A percentile compares a stretch with the other conserved stretches of the same genome.
Conservation (phyloP, 2,113 vertebrate genomes). For the Oplegnathus fasciatus region DNA sequence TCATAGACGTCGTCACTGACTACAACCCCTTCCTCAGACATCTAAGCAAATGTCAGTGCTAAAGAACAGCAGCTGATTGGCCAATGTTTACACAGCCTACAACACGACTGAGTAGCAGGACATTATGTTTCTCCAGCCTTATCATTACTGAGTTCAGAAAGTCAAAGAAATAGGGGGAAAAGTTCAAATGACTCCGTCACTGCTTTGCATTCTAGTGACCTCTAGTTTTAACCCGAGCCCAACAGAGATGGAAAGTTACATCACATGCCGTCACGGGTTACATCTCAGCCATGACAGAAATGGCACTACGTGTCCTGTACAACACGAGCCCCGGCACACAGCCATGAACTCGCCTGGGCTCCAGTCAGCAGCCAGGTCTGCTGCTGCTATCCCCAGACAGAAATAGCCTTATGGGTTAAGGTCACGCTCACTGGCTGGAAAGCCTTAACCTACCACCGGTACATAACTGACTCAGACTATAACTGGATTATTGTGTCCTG, state of each 20-base stretch:
- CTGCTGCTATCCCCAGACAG: constrained; percentile 35
- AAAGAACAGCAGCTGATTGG: constrained; percentile 23
- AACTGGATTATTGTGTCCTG: background rate
- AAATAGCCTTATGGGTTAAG: constrained; percentile 54
- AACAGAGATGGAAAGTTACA: constrained; percentile 67
- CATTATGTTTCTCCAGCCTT: constrained; percentile 18
- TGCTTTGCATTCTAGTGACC: constrained; percentile 28
- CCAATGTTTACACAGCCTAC: constrained; percentile 29
- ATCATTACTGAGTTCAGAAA: constrained; percentile 24
- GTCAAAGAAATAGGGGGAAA: background rate
- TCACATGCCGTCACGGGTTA: constrained; percentile 58
- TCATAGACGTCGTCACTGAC: constrained; percentile 7
- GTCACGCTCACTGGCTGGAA: constrained; percentile 31
- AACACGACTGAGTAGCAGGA: background rate
- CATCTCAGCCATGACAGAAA: constrained; percentile 61
- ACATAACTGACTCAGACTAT: background rate
- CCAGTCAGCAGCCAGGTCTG: constrained; percentile 16
- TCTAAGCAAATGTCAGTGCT: constrained; percentile 21
- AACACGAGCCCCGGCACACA: constrained; percentile 58
- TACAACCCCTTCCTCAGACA: background rate
- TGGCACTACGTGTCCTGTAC: constrained; percentile 51
- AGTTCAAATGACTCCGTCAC: constrained; percentile 5
- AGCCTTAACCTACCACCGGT: constrained; percentile 12
- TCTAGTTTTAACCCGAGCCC: constrained; percentile 16
- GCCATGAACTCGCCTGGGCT: constrained; percentile 42